These are phyloP conservation scores for Tragelaphus strepsiceros DNA, from an alignment of 2,113 vertebrate genomes.

Conservation along the genomic window DNA sequence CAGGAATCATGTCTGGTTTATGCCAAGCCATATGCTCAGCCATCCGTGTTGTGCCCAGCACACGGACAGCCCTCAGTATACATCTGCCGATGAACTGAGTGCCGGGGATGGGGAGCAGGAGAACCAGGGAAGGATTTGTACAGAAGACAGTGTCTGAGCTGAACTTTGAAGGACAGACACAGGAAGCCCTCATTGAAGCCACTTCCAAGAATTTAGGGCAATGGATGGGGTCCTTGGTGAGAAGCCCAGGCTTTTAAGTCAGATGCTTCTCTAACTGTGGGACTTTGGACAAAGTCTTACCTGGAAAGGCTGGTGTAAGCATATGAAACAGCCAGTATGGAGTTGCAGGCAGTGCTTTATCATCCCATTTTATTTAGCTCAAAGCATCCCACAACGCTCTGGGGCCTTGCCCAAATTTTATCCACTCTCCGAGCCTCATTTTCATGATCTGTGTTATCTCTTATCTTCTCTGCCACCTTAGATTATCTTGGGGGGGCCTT, in stretches of 20 bases:
- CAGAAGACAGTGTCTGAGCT: neutral
- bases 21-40: neutral
- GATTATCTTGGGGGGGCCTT: neutral
- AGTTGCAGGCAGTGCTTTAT: neutral
- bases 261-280: neutral
- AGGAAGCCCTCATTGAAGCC: neutral
- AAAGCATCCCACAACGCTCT: neutral
- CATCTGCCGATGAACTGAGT: neutral
- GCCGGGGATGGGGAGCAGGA: neutral
- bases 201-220: neutral
- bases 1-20: neutral
- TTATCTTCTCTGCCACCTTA: neutral
- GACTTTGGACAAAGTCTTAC: neutral
- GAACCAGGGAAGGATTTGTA: neutral
- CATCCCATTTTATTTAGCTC: neutral
- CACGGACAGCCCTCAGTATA: fast-evolving
- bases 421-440: neutral
- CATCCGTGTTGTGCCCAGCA: neutral
- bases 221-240: no score
- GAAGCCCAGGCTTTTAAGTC: neutral
- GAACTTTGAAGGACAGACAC: neutral
- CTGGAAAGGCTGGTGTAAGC: neutral
- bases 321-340: neutral
- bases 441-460: neutral
- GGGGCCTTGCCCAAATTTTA: neutral